phyloP scores from a whole-genome alignment of 2,888 invertebrate genomes.

The Corythucha ciliata region DNA sequence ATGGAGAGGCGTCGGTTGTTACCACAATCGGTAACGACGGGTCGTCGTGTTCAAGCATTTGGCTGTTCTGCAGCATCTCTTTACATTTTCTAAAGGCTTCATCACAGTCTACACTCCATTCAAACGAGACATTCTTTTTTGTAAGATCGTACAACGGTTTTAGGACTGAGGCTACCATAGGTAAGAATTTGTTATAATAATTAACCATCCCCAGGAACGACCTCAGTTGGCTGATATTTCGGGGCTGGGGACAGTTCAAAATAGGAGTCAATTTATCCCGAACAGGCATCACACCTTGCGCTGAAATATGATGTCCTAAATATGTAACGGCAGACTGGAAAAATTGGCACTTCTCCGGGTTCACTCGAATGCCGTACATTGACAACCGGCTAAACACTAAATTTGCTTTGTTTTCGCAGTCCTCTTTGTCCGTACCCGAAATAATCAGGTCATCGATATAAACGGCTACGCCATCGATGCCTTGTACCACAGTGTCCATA shows the following conservation, averaged over 20 bases:
- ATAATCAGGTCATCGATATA: slow-evolving; percentile 9
- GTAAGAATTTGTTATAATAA: slow-evolving; percentile 19
- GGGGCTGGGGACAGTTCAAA: not conserved
- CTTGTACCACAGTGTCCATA: not conserved
- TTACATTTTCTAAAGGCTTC: slow-evolving; percentile 26
- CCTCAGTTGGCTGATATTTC: not conserved
- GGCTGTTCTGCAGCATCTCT: slow-evolving; percentile 33
- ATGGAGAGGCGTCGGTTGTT: slow-evolving; percentile 35
- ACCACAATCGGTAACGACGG: too few species aligned
- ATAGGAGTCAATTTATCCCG: not conserved
- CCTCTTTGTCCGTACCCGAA: not conserved
- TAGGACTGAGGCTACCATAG: not conserved
- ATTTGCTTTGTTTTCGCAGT: not conserved
- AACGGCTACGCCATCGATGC: not conserved
- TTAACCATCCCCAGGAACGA: slow-evolving; percentile 16
- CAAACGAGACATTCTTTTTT: slow-evolving; percentile 9
- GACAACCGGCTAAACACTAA: not conserved
- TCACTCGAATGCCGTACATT: not conserved
- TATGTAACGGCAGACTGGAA: not conserved
- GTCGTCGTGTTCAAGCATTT: too few species aligned
- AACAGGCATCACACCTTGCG: not conserved
- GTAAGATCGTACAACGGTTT: slow-evolving; percentile 12
- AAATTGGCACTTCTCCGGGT: not conserved
- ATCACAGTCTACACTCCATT: slow-evolving; percentile 8
- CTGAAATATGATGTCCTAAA: not conserved